Conservation (phyloP, 2,888 invertebrate genomes). For the Rotaria macrura region DNA sequence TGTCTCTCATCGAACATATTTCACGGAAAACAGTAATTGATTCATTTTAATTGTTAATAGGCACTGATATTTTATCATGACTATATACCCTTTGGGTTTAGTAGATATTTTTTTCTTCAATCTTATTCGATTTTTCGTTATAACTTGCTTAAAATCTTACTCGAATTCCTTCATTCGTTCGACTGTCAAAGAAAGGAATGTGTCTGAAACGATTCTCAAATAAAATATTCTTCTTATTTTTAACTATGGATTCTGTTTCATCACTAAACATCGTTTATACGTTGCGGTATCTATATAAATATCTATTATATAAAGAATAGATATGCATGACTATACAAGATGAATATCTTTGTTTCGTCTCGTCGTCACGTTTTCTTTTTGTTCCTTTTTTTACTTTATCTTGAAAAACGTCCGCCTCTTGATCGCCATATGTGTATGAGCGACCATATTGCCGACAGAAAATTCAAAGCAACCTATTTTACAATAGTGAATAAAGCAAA, state of each 20-base stretch:
- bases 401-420: background rate
- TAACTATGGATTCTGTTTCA: too few species aligned
- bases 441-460: background rate
- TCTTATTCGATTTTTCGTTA: too few species aligned
- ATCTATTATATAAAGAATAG: too few species aligned
- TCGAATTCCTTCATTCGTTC: too few species aligned
- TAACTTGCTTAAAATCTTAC: too few species aligned
- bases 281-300: background rate
- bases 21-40: background rate
- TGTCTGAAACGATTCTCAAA: too few species aligned
- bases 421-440: background rate
- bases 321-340: background rate
- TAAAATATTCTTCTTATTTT: too few species aligned
- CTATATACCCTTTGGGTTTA: background rate
- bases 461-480: background rate
- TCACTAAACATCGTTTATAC: too few species aligned
- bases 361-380: background rate
- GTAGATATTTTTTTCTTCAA: too few species aligned
- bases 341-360: background rate
- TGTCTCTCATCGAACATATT: background rate
- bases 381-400: background rate
- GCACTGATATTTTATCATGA: background rate
- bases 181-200: too few species aligned
- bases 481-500: background rate
- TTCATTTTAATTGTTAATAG: background rate